Percentiles rank a stretch among this genome's conserved stretches.
Evolutionary conservation across 2,888 invertebrate genomes (phyloP).

Genomic region (Leptinotarsa tumamoca): DNA sequence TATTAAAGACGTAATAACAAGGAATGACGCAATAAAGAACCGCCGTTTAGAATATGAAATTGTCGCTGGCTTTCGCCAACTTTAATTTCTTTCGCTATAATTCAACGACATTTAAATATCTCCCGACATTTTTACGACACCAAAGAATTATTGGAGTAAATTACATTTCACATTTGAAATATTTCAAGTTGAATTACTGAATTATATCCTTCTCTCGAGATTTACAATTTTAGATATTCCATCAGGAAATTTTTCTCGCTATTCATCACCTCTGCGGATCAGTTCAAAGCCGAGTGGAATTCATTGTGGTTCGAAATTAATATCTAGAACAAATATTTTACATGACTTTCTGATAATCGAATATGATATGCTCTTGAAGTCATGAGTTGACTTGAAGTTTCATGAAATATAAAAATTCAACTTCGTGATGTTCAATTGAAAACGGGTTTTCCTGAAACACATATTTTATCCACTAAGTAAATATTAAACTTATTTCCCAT

Average conservation of each 20-base stretch:
- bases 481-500: too few species aligned
- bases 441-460: too few species aligned
- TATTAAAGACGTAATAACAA: slow-evolving; percentile 63
- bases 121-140: slow-evolving; percentile 62
- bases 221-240: slow-evolving; percentile 54
- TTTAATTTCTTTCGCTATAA: slow-evolving; percentile 64
- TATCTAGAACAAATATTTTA: not conserved
- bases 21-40: slow-evolving; percentile 61
- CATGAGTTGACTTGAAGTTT: too few species aligned
- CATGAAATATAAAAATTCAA: too few species aligned
- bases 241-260: slow-evolving; percentile 42
- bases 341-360: too few species aligned
- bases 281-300: slow-evolving; percentile 21
- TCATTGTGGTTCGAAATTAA: slow-evolving; percentile 25
- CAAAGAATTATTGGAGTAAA: slow-evolving; percentile 62
- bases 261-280: slow-evolving; percentile 32
- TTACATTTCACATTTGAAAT: slow-evolving; percentile 62
- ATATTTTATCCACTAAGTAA: too few species aligned
- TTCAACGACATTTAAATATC: slow-evolving; percentile 63
- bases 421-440: too few species aligned
- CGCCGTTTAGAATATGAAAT: slow-evolving; percentile 60
- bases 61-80: slow-evolving; percentile 55
- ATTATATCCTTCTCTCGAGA: slow-evolving; percentile 55
- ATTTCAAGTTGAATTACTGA: slow-evolving; percentile 62
- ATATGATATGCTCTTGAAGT: too few species aligned